phyloP scores from a whole-genome alignment of 2,113 vertebrate species.

The pig (Sus scrofa) region T2T-Sscrofa CM000824.6:26545501-26546000 shows the following conservation, averaged over 20 bases:
- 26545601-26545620: neutral
- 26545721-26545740: neutral
- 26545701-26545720: too few relatives aligned
- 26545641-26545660: neutral
- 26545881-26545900: neutral
- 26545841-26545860: neutral
- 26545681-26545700: too few relatives aligned
- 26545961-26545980: neutral
- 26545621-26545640: neutral
- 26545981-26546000: neutral
- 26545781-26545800: neutral
- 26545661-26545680: neutral
- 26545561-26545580: neutral
- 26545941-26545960: neutral
- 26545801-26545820: neutral
- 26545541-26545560: neutral
- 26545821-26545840: neutral
- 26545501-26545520: constrained; percentile 1
- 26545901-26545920: neutral
- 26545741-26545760: neutral
- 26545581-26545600: neutral
- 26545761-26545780: neutral
- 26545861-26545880: neutral
- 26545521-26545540: neutral
- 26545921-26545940: neutral